Evolutionary conservation across 2,113 vertebrate genomes (phyloP).

Genomic region (Euleptes europaea): DNA sequence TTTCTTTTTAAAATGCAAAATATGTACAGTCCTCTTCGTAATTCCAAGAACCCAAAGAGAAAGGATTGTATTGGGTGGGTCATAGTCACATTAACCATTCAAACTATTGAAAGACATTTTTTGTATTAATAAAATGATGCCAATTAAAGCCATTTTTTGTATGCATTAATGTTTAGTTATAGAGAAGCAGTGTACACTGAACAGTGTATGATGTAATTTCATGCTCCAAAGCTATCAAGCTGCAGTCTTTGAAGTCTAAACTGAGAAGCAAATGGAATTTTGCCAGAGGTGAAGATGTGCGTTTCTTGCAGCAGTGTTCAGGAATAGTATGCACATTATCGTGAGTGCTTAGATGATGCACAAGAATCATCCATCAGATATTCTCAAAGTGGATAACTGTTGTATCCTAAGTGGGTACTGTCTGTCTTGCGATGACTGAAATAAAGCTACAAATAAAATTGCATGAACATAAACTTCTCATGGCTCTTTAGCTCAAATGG

Average conservation of each 20-base stretch:
- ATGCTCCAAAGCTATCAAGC: conserved; percentile 27
- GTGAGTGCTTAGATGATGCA: not conserved
- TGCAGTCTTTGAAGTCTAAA: conserved; percentile 19
- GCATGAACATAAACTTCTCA: not conserved
- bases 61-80: not conserved
- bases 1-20: not conserved
- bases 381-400: not conserved
- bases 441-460: conserved; percentile 29
- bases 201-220: conserved; percentile 9
- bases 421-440: not conserved
- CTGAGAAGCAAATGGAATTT: conserved; percentile 33
- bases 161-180: not conserved
- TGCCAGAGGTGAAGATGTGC: not conserved
- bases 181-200: not conserved
- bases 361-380: conserved; percentile 10
- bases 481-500: conserved; percentile 18
- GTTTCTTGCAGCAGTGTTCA: conserved; percentile 20
- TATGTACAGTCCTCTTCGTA: not conserved
- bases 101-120: not conserved
- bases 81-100: not conserved
- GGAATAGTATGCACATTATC: not conserved
- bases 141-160: not conserved
- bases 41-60: not conserved
- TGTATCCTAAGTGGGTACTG: not conserved
- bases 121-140: conserved; percentile 2